A percentile compares a stretch with the other conserved stretches of the same genome.
Conservation (phyloP, 2,888 invertebrate species). For the Nomada fabriciana region DNA sequence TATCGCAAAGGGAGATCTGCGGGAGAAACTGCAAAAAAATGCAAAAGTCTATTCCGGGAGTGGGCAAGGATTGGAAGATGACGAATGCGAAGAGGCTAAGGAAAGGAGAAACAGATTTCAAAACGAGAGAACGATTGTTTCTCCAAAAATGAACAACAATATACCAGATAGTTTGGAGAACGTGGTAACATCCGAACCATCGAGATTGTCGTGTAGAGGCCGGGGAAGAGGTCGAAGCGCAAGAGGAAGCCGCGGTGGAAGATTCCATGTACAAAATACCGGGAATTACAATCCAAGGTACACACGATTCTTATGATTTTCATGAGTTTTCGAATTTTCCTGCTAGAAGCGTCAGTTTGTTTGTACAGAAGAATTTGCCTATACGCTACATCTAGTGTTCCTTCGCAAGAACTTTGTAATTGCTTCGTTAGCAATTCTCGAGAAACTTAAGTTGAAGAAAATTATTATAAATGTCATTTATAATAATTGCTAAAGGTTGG, state of each 20-base stretch:
- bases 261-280: slow-evolving; percentile 72
- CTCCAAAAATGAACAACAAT: slow-evolving; percentile 80
- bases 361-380: no score
- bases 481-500: no score
- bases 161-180: slow-evolving; percentile 82
- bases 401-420: no score
- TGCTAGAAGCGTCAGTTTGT: no score
- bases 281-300: slow-evolving; percentile 77
- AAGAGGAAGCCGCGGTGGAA: slow-evolving; percentile 72
- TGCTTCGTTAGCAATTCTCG: no score
- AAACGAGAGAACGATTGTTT: slow-evolving; percentile 78
- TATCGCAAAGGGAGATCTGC: slow-evolving; percentile 76
- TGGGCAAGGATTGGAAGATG: slow-evolving; percentile 79
- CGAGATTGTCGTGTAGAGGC: slow-evolving; percentile 70
- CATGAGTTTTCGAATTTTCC: no score
- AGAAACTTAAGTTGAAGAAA: no score
- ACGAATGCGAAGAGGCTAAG: slow-evolving; percentile 81
- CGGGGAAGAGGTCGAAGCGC: slow-evolving; percentile 73
- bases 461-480: no score
- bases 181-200: slow-evolving; percentile 80
- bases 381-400: background rate
- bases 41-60: slow-evolving; percentile 72
- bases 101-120: slow-evolving; percentile 82
- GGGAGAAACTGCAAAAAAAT: slow-evolving; percentile 80
- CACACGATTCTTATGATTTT: background rate